phyloP scores from a whole-genome alignment of 2,888 invertebrate genomes.

The Hypena proboscidalis region DNA sequence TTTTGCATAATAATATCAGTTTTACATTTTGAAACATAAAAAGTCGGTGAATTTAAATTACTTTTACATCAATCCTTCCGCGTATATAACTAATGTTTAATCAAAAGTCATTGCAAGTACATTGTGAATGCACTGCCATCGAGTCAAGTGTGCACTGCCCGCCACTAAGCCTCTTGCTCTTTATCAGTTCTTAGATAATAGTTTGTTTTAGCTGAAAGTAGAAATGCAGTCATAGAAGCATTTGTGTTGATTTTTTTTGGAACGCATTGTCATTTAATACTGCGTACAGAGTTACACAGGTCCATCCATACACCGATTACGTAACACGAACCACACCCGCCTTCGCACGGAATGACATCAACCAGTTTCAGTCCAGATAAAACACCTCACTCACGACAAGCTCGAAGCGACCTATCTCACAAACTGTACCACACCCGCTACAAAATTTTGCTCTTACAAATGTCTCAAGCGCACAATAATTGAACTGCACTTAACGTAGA shows the following conservation, averaged over 20 bases:
- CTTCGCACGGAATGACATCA: slow-evolving; percentile 14
- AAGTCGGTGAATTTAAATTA: too few relatives aligned
- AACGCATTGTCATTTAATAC: slow-evolving; percentile 21
- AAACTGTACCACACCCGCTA: slow-evolving; percentile 7
- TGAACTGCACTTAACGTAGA: slow-evolving; percentile 71
- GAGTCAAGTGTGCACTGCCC: slow-evolving; percentile 59
- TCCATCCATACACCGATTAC: slow-evolving; percentile 20
- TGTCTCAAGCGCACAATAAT: slow-evolving; percentile 50
- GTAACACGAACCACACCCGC: slow-evolving; percentile 30
- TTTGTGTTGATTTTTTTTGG: slow-evolving; percentile 29
- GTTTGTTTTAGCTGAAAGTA: slow-evolving; percentile 61
- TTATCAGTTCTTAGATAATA: slow-evolving; percentile 56
- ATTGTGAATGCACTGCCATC: slow-evolving; percentile 70
- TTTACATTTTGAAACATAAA: too few relatives aligned
- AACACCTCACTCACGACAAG: slow-evolving; percentile 3
- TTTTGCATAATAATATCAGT: too few relatives aligned
- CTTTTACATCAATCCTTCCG: slow-evolving; percentile 8
- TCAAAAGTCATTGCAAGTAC: slow-evolving; percentile 6
- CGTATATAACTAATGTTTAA: slow-evolving; percentile 18
- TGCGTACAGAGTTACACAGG: slow-evolving; percentile 19
- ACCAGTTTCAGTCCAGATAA: background rate
- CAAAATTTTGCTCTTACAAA: slow-evolving; percentile 33
- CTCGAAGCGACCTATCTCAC: background rate
- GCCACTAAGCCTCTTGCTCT: slow-evolving; percentile 65
- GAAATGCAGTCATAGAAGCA: slow-evolving; percentile 56